These are phyloP conservation scores for Pollenia amentaria DNA, from an alignment of 2,888 invertebrate species.

Conservation along the genomic window DNA sequence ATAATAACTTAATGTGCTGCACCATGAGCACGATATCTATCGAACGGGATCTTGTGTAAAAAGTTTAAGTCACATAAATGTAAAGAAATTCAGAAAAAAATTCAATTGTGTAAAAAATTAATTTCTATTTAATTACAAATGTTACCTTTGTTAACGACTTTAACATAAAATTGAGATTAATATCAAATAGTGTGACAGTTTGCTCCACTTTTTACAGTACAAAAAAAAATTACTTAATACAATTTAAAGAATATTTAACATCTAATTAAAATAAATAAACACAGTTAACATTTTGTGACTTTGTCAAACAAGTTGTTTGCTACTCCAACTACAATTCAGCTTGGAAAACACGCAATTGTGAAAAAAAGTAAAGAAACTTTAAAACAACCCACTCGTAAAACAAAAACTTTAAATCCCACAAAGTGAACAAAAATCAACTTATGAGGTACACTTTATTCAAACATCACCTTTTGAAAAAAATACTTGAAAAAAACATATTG, in stretches of 20 bases:
- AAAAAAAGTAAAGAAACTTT: background rate
- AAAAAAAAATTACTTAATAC: too few species aligned
- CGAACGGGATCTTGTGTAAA: too few species aligned
- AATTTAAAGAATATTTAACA: too few species aligned
- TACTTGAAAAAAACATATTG: background rate
- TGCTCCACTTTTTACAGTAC: background rate
- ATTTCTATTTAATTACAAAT: too few species aligned
- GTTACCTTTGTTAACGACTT: too few species aligned
- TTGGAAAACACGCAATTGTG: slow-evolving; percentile 38
- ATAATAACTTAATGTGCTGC: too few species aligned
- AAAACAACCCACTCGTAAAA: slow-evolving; percentile 44
- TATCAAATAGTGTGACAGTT: slow-evolving; percentile 1
- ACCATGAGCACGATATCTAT: too few species aligned
- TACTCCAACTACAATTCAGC: background rate
- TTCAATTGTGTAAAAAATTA: too few species aligned
- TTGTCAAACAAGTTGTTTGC: slow-evolving; percentile 24
- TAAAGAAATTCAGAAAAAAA: too few species aligned
- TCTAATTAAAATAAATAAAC: background rate
- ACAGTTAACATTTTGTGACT: background rate
- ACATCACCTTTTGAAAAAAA: slow-evolving; percentile 30
- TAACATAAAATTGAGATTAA: too few species aligned
- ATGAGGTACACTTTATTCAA: slow-evolving; percentile 51
- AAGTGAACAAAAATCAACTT: background rate
- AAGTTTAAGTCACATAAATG: too few species aligned
- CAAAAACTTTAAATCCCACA: slow-evolving; percentile 7